These are phyloP conservation scores for Dipus sagitta DNA, from an alignment of 2,797 vertebrate genomes.

Conservation along the genomic window DNA sequence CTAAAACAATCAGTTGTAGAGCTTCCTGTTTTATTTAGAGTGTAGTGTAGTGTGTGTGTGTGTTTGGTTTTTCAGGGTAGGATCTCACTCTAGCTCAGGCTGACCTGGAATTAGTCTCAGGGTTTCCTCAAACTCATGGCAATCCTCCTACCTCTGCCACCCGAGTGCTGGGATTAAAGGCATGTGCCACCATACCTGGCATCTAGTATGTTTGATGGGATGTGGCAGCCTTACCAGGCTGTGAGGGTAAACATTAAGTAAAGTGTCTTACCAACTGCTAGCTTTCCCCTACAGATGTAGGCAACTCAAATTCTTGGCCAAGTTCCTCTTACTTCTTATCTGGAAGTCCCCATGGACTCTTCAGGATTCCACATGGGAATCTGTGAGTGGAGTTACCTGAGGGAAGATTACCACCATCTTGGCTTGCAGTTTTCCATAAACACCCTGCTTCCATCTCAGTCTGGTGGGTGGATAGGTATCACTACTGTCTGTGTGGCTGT, in stretches of 20 bases:
- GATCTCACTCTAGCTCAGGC: no score
- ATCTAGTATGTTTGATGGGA: neutral
- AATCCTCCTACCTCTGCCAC: no score
- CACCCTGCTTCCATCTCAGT: no score
- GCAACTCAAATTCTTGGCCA: neutral
- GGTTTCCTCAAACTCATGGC: no score
- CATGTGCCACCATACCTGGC: no score
- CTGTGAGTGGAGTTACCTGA: neutral
- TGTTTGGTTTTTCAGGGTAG: no score
- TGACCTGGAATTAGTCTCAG: no score
- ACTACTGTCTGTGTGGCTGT: accelerated
- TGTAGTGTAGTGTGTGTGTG: no score
- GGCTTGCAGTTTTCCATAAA: neutral
- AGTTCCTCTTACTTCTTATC: neutral
- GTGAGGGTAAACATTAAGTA: neutral
- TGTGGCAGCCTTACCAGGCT: neutral
- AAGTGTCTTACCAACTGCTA: neutral
- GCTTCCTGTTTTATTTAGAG: neutral
- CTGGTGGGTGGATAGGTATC: accelerated
- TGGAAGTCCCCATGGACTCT: neutral
- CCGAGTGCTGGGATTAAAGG: no score
- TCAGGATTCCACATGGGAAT: neutral
- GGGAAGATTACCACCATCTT: neutral
- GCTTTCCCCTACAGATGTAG: neutral
- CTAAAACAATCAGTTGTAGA: neutral